Base-by-base conservation (phyloP, 2,797 vertebrate species). In the Varecia variegata region DNA sequence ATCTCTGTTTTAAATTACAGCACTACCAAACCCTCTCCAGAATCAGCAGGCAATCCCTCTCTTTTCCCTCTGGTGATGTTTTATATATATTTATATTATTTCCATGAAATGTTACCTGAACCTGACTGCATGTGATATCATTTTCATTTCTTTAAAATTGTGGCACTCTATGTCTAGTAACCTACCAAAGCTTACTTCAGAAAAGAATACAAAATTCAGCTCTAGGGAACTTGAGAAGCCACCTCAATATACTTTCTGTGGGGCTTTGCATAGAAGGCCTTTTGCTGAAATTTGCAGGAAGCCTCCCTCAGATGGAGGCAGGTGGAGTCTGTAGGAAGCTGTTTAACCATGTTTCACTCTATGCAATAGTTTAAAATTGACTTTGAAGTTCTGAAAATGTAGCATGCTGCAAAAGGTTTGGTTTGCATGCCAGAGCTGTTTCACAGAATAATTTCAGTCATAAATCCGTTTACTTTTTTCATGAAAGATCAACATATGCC, bases 1-100 rank as follows among this genome's bases (percentile, higher is more conserved):
- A 82, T 74, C 58, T 56, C 87, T 95, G 96, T 92, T 96, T 98
- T 96, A 97, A 97, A 89, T 97, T 97, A 77, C 54, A 80, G 38
- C 25, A 54, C 18, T 47, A 54, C 21, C 12, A 73, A 96, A 38
- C 77, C 80, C 58, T 15, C 47, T 58, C 40, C 25, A 77, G 56
- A 92, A 90, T 23, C 38, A 68, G 62, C 68, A 85, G 7, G 38
- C 0, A 8, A 85, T 83, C 65, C 40, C 54, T 93, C 47, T 45
- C 43, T 73, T 86, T 86, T 32, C 62, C 25, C 65, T 74, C 15
- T 25, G 25, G 20, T 90, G 35, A 47, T 73, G 70, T 71, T 50
- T 7, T 70, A 27, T 38, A 35, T 50, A 50, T 79, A 54, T 84
- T 38, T 68, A 88, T 43, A 56, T 77, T 21, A 21, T 18, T 74